A percentile compares a stretch with the other conserved stretches of the same genome.
phyloP scores from a whole-genome alignment of 2,888 invertebrate genomes.

The Brachylomia viminalis region DNA sequence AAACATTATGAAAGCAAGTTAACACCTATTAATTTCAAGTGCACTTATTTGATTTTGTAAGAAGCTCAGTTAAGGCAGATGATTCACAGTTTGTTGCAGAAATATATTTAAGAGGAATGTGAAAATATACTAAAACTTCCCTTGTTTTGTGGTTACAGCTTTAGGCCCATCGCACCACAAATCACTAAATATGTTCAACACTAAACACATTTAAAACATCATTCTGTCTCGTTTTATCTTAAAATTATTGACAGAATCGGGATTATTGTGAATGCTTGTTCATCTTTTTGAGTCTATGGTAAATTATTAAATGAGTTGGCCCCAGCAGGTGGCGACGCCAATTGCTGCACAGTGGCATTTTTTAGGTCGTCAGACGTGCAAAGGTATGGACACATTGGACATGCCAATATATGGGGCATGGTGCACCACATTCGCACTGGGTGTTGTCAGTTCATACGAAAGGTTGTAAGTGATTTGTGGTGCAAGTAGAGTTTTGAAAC shows the following conservation, averaged over 20 bases:
- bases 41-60: conserved; percentile 6
- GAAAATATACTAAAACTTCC: not conserved
- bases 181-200: not conserved
- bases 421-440: not conserved
- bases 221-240: not conserved
- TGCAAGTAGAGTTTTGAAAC: not conserved
- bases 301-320: not conserved
- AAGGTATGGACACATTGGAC: too few species aligned
- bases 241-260: not conserved
- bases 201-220: not conserved
- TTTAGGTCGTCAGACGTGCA: too few species aligned
- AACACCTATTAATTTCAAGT: not conserved
- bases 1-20: not conserved
- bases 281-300: not conserved
- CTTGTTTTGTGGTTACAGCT: not conserved
- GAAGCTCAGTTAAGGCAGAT: not conserved
- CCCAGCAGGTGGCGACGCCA: not conserved
- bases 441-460: not conserved
- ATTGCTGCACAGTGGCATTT: not conserved
- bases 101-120: not conserved
- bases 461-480: not conserved
- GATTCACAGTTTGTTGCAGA: not conserved
- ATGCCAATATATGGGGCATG: not conserved
- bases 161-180: not conserved
- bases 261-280: not conserved